Conservation (phyloP, 1,140 invertebrate species). For the Musca domestica region DNA sequence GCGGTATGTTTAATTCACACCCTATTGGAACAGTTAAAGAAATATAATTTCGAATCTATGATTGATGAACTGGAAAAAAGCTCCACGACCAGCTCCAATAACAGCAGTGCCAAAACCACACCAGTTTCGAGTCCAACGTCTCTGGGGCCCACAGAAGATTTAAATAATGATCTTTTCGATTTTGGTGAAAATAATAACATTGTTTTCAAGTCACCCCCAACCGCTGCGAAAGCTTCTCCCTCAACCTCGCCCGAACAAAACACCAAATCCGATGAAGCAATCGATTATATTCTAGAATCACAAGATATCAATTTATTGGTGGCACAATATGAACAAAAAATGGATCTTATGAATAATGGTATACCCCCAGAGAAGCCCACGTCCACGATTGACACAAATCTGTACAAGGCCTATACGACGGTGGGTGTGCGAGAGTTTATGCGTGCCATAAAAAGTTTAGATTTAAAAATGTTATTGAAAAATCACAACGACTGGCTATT, state of each 20-base stretch:
- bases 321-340: slow-evolving; percentile 57
- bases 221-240: not conserved
- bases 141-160: not conserved
- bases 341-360: slow-evolving; percentile 30
- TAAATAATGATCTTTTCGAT: not conserved
- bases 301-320: slow-evolving; percentile 62
- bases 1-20: slow-evolving; percentile 60
- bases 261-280: slow-evolving; percentile 42
- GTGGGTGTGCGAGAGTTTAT: slow-evolving; percentile 61
- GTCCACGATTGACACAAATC: slow-evolving; percentile 42
- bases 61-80: slow-evolving; percentile 32
- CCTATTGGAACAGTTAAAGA: slow-evolving; percentile 55
- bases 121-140: not conserved
- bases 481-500: slow-evolving; percentile 61
- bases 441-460: slow-evolving; percentile 54
- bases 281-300: slow-evolving; percentile 59
- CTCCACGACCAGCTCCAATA: not conserved
- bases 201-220: not conserved
- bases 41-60: slow-evolving; percentile 40
- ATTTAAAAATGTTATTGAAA: slow-evolving; percentile 59
- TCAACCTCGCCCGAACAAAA: not conserved
- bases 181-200: not conserved
- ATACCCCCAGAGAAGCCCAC: not conserved
- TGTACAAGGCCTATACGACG: slow-evolving; percentile 51
- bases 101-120: not conserved